Percentiles rank a stretch among this genome's conserved stretches.
These are phyloP conservation scores for Elmis aenea DNA, from an alignment of 2,888 invertebrate genomes.

Conservation along the genomic window DNA sequence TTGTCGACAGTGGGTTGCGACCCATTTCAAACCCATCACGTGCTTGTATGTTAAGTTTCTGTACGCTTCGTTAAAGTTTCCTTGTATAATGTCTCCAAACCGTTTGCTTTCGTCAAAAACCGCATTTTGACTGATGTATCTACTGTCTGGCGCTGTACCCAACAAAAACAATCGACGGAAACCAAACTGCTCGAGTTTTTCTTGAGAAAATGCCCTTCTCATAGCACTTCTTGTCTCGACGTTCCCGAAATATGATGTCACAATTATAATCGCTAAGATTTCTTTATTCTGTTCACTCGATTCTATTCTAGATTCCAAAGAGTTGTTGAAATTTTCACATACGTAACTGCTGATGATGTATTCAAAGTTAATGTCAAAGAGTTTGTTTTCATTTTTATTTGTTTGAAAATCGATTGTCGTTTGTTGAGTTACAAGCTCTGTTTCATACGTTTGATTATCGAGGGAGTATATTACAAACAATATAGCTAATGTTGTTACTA, in stretches of 20 bases:
- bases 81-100: constrained; percentile 69
- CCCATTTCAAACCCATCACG: constrained; percentile 76
- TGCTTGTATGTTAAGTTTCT: constrained; percentile 79
- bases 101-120: constrained; percentile 57
- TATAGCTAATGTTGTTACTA: neutral
- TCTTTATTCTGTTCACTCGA: constrained; percentile 9
- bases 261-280: constrained; percentile 50
- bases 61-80: constrained; percentile 72
- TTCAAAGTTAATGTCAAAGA: constrained; percentile 34
- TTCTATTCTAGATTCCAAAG: too few relatives aligned
- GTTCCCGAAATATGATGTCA: constrained; percentile 75
- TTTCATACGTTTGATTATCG: neutral
- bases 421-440: neutral
- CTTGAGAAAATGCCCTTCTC: constrained; percentile 58
- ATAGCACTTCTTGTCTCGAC: constrained; percentile 65
- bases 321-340: constrained; percentile 21
- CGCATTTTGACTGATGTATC: constrained; percentile 52
- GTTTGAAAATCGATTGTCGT: too few relatives aligned
- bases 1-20: constrained; percentile 54
- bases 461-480: neutral
- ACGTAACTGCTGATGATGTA: constrained; percentile 30
- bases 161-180: constrained; percentile 65
- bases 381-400: constrained; percentile 16
- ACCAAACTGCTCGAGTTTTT: constrained; percentile 55
- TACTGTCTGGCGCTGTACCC: constrained; percentile 54